These are phyloP conservation scores for Drosophila buzzatii DNA, from an alignment of 2,888 invertebrate genomes.

Conservation along the genomic window DNA sequence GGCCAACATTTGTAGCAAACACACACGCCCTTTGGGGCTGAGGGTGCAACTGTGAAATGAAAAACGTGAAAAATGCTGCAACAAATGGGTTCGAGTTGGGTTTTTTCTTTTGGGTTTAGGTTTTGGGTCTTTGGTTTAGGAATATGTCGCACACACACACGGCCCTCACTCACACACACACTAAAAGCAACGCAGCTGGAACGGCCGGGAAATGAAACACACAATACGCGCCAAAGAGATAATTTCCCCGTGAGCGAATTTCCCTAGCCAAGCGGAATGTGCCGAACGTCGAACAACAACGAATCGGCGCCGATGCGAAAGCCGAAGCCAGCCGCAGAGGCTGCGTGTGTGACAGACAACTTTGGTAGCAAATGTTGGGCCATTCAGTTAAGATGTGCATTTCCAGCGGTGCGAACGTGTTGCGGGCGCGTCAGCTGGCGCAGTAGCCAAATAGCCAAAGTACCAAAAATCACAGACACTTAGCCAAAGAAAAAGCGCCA, in stretches of 20 bases:
- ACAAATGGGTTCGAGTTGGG: conserved; percentile 65
- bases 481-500: conserved; percentile 27
- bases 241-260: conserved; percentile 58
- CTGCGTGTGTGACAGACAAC: conserved; percentile 46
- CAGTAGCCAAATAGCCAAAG: conserved; percentile 42
- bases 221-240: conserved; percentile 14
- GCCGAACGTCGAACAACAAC: conserved; percentile 26
- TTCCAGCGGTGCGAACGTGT: conserved; percentile 84
- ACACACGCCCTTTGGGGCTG: conserved; percentile 16
- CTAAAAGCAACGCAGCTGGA: conserved; percentile 26
- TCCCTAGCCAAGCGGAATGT: conserved; percentile 34
- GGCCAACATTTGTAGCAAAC: conserved; percentile 60
- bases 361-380: conserved; percentile 68
- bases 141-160: neutral
- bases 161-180: neutral
- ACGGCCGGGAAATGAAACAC: conserved; percentile 28
- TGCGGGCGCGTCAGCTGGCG: conserved; percentile 75
- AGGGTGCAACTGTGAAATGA: conserved; percentile 56
- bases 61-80: conserved; percentile 79
- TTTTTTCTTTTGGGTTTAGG: conserved; percentile 48
- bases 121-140: conserved; percentile 14
- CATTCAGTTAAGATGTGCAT: conserved; percentile 84
- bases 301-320: conserved; percentile 9
- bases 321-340: conserved; percentile 44
- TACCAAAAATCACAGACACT: conserved; percentile 20